Conservation (phyloP, 2,888 invertebrate species). For the Drosophila neotestacea region DNA sequence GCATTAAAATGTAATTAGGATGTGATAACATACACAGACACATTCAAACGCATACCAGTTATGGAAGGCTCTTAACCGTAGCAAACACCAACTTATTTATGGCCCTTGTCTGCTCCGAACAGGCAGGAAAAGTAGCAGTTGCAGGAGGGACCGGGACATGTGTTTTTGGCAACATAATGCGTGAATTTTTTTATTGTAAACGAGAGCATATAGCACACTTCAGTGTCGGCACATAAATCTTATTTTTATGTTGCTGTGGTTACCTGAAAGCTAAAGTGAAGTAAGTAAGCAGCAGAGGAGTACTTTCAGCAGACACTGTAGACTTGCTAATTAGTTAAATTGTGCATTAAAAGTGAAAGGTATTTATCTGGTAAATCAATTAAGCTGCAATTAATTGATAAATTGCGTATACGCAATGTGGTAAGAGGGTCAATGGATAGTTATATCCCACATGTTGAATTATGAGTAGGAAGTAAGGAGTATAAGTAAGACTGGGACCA, state of each 20-base stretch:
- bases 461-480: not conserved
- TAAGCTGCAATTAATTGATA: constrained; percentile 42
- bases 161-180: constrained; percentile 42
- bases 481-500: not conserved
- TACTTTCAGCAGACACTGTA: constrained; percentile 12
- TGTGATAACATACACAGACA: constrained; percentile 23
- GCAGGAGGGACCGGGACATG: not conserved
- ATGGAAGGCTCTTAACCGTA: constrained; percentile 21
- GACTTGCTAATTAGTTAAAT: constrained; percentile 45
- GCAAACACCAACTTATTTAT: constrained; percentile 61
- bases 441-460: not conserved
- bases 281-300: not conserved
- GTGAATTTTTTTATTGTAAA: constrained; percentile 50
- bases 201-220: constrained; percentile 41
- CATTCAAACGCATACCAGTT: constrained; percentile 8
- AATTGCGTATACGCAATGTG: constrained; percentile 38
- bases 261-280: constrained; percentile 30
- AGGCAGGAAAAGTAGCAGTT: not conserved
- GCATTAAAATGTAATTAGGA: constrained; percentile 76
- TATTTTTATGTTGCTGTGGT: constrained; percentile 5
- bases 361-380: constrained; percentile 34
- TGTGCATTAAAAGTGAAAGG: constrained; percentile 21
- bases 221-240: constrained; percentile 48
- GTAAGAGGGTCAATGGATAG: not conserved
- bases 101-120: constrained; percentile 51